Evolutionary conservation across 2,797 vertebrate species (phyloP).

Genomic region (Furcifer pardalis): DNA sequence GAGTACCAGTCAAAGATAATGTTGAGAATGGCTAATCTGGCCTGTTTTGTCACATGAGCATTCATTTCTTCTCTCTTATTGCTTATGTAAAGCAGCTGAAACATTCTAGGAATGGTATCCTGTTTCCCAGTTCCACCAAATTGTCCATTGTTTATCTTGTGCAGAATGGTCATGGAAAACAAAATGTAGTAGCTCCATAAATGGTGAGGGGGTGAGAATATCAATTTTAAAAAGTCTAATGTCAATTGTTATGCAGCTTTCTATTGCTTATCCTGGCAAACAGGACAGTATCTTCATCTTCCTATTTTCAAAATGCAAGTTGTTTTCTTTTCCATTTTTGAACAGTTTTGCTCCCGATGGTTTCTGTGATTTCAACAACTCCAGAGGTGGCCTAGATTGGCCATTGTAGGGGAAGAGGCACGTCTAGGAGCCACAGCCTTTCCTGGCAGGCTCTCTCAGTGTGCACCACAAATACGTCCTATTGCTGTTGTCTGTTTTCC

Average conservation of each 20-base stretch:
- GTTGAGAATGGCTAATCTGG: slow-evolving; percentile 23
- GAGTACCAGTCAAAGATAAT: neutral
- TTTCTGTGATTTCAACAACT: too few relatives aligned
- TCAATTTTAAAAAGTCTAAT: slow-evolving; percentile 16
- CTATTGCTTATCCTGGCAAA: slow-evolving; percentile 46
- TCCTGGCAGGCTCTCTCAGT: too few relatives aligned
- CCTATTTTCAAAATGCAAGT: slow-evolving; percentile 58
- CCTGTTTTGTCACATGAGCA: neutral
- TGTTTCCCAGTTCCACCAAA: slow-evolving; percentile 5
- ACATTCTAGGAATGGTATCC: slow-evolving; percentile 36
- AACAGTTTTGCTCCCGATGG: too few relatives aligned
- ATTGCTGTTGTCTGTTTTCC: too few relatives aligned
- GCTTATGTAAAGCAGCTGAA: slow-evolving; percentile 26
- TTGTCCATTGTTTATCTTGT: slow-evolving; percentile 33
- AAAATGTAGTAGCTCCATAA: slow-evolving; percentile 42
- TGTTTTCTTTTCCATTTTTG: too few relatives aligned
- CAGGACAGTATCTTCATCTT: slow-evolving; percentile 23
- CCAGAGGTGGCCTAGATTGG: too few relatives aligned
- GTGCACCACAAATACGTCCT: too few relatives aligned
- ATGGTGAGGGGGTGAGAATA: slow-evolving; percentile 39
- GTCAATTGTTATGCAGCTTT: slow-evolving; percentile 26
- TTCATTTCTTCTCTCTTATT: slow-evolving; percentile 37
- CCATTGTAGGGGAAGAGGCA: too few relatives aligned
- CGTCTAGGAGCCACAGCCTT: too few relatives aligned
- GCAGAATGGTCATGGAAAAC: slow-evolving; percentile 45